Evolutionary conservation across 2,113 vertebrate genomes (phyloP), one percentile per base, ranked within the genome.

Genomic region (Cheilinus undulatus): DNA sequence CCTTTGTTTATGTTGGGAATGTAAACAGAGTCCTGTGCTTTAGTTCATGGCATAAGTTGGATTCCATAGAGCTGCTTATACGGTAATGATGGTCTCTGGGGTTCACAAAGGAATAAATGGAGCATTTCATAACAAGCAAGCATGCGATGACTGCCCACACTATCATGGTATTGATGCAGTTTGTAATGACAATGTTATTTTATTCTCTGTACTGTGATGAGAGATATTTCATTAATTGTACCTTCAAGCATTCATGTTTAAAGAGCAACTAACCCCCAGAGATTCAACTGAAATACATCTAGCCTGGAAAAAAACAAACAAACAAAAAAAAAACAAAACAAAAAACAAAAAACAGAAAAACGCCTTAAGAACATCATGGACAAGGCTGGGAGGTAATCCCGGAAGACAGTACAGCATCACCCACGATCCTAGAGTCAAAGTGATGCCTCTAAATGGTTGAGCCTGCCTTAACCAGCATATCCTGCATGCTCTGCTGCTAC

Each of bases 131-230:
- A 11, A 20, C 7, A 3, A 20, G 51, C 26, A 11, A 27, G 15
- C 38, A 8, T n/a, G 6, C 30, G 42, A 13, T 17, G 45, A 63
- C 11, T 3, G 3, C 7, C 4, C 14, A n/a, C 17, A 8, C 19
- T n/a, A n/a, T 45, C 42, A n/a, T 20, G 42, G 42, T 45, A n/a
- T n/a, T 17, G 42, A 46, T 28, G 66, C 32, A n/a, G 24, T n/a
- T 23, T 46, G 40, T 49, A 14, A 40, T 12, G 23, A 32, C 40
- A 27, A 32, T 32, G 56, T 49, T 49, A 32, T 51, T 70, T 58
- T 23, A 19, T 38, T 69, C 19, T 24, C 42, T 24, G 10, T 50
- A 54, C 45, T 28, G 52, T 26, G 34, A 10, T 9, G 30, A 22
- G 8, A 22, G 20, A 34, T n/a, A 20, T 14, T 32, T 17, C 52